Evolutionary conservation across 64 coral and sea anemone genomes (phyloP), one percentile per base, ranked within the genome.

Genomic region (Exaiptasia diaphana): DNA sequence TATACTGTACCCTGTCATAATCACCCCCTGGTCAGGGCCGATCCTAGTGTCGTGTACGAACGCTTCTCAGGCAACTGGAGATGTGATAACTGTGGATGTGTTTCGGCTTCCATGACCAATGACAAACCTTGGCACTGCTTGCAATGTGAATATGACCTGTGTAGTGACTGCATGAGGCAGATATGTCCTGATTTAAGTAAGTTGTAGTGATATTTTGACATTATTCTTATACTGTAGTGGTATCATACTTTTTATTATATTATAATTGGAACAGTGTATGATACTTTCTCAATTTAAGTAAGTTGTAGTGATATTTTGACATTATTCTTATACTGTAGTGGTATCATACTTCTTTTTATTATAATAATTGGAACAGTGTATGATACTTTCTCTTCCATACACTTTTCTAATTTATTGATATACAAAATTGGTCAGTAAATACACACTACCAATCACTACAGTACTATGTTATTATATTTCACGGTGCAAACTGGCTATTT

Each of bases 61-160:
- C 71, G 75, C 13, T 97, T 97, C 21, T 38, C 40, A 64, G 93
- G 93, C 25, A 84, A 84, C 4, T 97, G 93, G 93, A 31, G 83
- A 30, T 97, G 93, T 97, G 93, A 97, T 50, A 65, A 83, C 36
- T 97, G 93, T 83, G 61, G 40, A 5, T 88, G 82, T 11, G 17
- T 76, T 23, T 85, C 87, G 35, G 78, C 62, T 42, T 29, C 53
- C 41, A 25, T 39, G 33, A 25, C 18, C 25, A 85, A 97, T 73
- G 83, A 79, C 41, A 83, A 60, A 4, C 89, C 93, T 10, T 97
- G 89, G 88, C 88, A 97, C 68, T 97, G 93, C 54, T 27, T 35
- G 40, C 56, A 40, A 38, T 97, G 93, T 59, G 83, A 97, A 45
- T 91, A 85, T 85, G 93, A 97, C 56, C 54, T 97, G 54, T 97